phyloP scores from a whole-genome alignment of 2,113 vertebrate species.

The Pelmatolapia mariae region DNA sequence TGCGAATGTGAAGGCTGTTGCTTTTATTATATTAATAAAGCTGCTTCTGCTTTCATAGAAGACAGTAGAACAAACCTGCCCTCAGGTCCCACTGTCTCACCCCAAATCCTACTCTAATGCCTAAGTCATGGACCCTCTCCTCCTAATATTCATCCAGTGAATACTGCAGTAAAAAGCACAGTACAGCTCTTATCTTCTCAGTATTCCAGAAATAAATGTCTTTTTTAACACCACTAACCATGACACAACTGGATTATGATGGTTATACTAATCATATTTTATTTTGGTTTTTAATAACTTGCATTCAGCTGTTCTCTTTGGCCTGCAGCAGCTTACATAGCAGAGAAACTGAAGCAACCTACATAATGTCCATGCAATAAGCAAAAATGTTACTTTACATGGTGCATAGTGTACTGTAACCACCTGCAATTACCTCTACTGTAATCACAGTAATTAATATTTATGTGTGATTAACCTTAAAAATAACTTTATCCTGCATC shows the following conservation, averaged over 20 bases:
- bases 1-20: not conserved
- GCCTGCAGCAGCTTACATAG: not conserved
- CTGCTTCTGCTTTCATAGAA: constrained; percentile 37
- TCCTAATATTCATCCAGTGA: constrained; percentile 26
- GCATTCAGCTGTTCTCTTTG: constrained; percentile 15
- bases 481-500: constrained; percentile 37
- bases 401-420: not conserved
- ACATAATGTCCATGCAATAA: not conserved
- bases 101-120: constrained; percentile 32
- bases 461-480: not conserved
- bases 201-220: not conserved
- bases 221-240: not conserved
- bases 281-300: not conserved
- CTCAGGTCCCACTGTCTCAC: constrained; percentile 35
- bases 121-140: constrained; percentile 43
- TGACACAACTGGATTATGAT: not conserved
- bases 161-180: constrained; percentile 40
- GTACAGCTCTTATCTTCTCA: not conserved
- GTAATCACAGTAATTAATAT: not conserved
- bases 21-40: constrained; percentile 13
- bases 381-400: not conserved
- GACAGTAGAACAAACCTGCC: constrained; percentile 44
- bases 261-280: constrained; percentile 1
- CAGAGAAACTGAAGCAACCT: not conserved
- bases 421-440: not conserved